Evolutionary conservation across 2,888 invertebrate genomes (phyloP), one percentile per base, ranked within the genome.

Genomic region (Poecilus cupreus): DNA sequence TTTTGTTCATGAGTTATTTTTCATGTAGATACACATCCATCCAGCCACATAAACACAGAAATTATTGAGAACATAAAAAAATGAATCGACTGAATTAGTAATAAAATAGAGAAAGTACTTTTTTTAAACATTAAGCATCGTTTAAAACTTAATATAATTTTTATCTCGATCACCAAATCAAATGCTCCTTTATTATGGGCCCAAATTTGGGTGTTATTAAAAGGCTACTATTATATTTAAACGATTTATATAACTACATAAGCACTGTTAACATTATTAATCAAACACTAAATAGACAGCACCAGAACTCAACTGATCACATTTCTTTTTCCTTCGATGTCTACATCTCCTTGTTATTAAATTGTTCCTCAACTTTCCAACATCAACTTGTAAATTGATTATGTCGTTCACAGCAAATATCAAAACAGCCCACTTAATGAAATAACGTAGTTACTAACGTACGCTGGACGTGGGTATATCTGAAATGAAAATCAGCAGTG

Each of bases 361-460:
- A 51, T 51, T 51, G 51, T 51, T 51, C 51, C 13, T 18, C 51
- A 13, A 51, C 51, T 51, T 51, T 51, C 51, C 51, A 51, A 51
- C 51, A 51, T 51, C 16, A 51, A 18, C 51, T 51, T 18, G 37
- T 68, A 68, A 72, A 72, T 72, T 72, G 72, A 72, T 72, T 72
- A 68, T 68, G 13, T 68, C 32, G 64, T 68, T 37, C 72, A 22
- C 46, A 72, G 46, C 46, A 72, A 70, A 70, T 70, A 37, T 72
- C 72, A 72, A 72, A 72, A 60, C 60, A 60, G 13, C 72, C 64
- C 32, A 68, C 64, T 37, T 68, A 68, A 37, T 18, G 64, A 37
- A 37, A 68, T 18, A 37, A 37, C 8, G 18, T 68, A 16, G 11
- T 32, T 3, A 32, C n/a, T n/a, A 18, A 3, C 8, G 18, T 54